These are phyloP conservation scores for Nephrotoma flavescens DNA, from an alignment of 2,888 invertebrate genomes.

Conservation along the genomic window DNA sequence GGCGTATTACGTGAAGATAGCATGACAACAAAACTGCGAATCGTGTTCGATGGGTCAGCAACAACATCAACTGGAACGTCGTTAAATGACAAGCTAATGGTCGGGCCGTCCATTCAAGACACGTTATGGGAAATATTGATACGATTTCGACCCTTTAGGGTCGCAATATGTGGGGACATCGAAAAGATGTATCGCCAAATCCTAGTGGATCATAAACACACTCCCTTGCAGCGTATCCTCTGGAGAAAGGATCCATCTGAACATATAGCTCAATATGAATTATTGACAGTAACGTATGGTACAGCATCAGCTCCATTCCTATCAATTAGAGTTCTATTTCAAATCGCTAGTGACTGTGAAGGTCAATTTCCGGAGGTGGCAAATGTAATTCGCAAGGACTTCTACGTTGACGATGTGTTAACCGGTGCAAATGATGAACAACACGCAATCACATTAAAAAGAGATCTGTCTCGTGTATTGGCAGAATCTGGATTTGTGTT, in stretches of 20 bases:
- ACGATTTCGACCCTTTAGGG: slow-evolving; percentile 9
- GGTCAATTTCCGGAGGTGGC: slow-evolving; percentile 10
- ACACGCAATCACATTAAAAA: slow-evolving; percentile 10
- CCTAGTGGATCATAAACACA: slow-evolving; percentile 12
- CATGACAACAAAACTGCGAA: too few species aligned
- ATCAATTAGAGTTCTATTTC: too few species aligned
- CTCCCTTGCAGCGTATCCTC: slow-evolving; percentile 1
- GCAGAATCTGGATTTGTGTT: slow-evolving; percentile 9
- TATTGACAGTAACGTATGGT: slow-evolving; percentile 13
- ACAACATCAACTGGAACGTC: slow-evolving; percentile 10
- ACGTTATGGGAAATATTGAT: neutral
- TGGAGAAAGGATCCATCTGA: too few species aligned
- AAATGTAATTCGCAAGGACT: too few species aligned
- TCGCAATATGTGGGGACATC: slow-evolving; percentile 18
- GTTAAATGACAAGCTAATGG: slow-evolving; percentile 9
- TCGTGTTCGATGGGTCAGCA: neutral
- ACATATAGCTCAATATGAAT: too few species aligned
- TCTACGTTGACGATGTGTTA: neutral
- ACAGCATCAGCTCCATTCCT: slow-evolving; percentile 14
- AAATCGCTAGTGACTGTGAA: slow-evolving; percentile 10
- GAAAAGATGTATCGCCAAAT: slow-evolving; percentile 20
- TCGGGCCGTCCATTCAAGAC: slow-evolving; percentile 9
- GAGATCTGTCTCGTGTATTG: slow-evolving; percentile 8
- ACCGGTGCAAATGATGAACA: slow-evolving; percentile 10
- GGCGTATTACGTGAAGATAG: too few species aligned